phyloP scores from a whole-genome alignment of 1,140 invertebrate species.

The Saccostrea echinata region DNA sequence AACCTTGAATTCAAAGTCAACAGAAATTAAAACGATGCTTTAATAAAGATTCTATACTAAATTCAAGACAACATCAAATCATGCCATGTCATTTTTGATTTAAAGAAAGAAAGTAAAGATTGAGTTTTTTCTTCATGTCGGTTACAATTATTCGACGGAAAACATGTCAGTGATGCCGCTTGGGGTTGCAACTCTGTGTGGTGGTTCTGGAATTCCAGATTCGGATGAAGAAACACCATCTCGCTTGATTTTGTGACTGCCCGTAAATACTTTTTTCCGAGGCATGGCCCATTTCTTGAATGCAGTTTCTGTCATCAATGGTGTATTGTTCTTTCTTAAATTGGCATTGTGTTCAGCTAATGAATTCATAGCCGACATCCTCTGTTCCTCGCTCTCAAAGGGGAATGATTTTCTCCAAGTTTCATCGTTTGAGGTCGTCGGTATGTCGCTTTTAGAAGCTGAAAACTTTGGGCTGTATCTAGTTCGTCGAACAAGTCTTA shows the following conservation, averaged over 20 bases:
- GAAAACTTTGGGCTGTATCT: background rate
- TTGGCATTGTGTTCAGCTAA: slow-evolving; percentile 18
- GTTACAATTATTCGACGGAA: background rate
- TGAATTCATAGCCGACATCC: background rate
- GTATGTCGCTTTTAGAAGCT: background rate
- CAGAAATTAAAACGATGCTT: background rate
- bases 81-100: background rate
- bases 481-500: background rate
- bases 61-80: background rate
- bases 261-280: background rate
- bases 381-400: background rate
- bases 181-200: background rate
- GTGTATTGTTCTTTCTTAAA: background rate
- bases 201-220: background rate
- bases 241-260: background rate
- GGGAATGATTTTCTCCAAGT: background rate
- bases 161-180: background rate
- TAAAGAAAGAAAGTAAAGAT: no score
- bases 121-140: background rate
- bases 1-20: no score
- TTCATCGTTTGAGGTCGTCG: background rate
- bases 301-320: background rate
- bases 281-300: background rate
- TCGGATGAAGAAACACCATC: background rate
- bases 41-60: background rate